A percentile compares a stretch with the other conserved stretches of the same genome.
phyloP scores from a whole-genome alignment of 2,888 invertebrate species.

The Eristalis pertinax region DNA sequence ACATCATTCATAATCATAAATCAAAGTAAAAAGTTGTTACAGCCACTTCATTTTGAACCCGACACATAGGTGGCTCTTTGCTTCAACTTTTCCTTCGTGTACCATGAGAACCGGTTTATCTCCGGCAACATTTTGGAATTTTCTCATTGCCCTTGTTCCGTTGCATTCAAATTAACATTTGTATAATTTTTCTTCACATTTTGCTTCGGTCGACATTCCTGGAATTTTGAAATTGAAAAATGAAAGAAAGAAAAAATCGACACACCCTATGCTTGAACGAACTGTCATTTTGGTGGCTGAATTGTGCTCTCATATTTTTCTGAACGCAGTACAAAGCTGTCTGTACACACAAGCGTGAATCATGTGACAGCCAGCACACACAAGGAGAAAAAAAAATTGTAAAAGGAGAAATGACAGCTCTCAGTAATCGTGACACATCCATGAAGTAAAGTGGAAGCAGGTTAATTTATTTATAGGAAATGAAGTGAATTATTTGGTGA shows the following conservation, averaged over 20 bases:
- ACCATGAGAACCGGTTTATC: neutral
- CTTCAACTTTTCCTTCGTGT: too few species aligned
- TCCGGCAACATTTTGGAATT: neutral
- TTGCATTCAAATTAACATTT: neutral
- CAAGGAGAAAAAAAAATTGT: neutral
- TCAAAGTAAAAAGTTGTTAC: too few species aligned
- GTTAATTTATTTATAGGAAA: conserved; percentile 68
- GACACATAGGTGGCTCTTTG: too few species aligned
- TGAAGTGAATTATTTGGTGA: conserved; percentile 68
- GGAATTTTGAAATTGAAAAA: neutral
- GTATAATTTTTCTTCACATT: neutral
- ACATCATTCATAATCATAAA: too few species aligned
- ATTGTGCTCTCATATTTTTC: conserved; percentile 35
- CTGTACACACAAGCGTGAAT: conserved; percentile 61
- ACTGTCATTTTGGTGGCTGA: conserved; percentile 15
- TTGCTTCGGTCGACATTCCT: neutral
- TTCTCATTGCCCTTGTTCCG: neutral
- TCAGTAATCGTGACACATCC: conserved; percentile 70
- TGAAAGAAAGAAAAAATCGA: neutral
- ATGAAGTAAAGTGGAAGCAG: conserved; percentile 59
- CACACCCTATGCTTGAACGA: conserved; percentile 52
- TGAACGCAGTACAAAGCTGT: conserved; percentile 37
- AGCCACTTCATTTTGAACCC: too few species aligned
- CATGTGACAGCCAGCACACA: conserved; percentile 57
- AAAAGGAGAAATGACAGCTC: conserved; percentile 57